A percentile compares a stretch with the other conserved stretches of the same genome.
Conservation (phyloP, 2,113 vertebrate species). For the Caranx melampygus region DNA sequence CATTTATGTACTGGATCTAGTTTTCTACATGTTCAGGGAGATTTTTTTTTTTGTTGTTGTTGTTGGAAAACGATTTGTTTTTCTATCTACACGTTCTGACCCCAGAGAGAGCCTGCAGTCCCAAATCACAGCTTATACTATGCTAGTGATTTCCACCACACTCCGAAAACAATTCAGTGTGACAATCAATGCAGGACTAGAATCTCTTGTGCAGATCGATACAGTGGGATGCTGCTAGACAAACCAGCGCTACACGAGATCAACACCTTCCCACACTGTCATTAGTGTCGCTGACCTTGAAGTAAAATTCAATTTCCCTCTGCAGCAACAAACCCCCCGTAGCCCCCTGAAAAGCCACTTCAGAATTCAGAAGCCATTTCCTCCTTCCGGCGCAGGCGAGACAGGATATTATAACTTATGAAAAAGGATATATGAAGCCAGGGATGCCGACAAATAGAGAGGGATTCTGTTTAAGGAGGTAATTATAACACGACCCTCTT, state of each 20-base stretch:
- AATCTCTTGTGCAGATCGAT: constrained; percentile 73
- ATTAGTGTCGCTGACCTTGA: constrained; percentile 85
- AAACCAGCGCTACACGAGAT: constrained; percentile 69
- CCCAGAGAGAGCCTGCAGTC: constrained; percentile 25
- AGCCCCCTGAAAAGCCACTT: constrained; percentile 69
- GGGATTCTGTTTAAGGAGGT: constrained; percentile 79
- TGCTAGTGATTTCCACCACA: constrained; percentile 60
- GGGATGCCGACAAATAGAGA: constrained; percentile 58
- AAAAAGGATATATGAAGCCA: constrained; percentile 59
- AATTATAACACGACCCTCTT: constrained; percentile 76
- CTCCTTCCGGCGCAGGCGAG: constrained; percentile 53
- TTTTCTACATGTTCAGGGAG: not conserved
- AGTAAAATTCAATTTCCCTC: constrained; percentile 85
- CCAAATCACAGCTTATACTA: constrained; percentile 51
- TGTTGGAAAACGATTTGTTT: constrained; percentile 26
- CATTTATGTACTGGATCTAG: not conserved
- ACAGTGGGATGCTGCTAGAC: constrained; percentile 58
- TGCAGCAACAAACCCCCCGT: constrained; percentile 65
- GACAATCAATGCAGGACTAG: constrained; percentile 75
- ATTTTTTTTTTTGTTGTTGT: not conserved
- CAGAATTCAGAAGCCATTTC: constrained; percentile 79
- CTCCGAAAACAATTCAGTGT: constrained; percentile 59
- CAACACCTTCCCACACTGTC: constrained; percentile 76
- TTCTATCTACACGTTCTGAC: not conserved
- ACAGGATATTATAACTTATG: constrained; percentile 82